Evolutionary conservation across 2,113 vertebrate species (phyloP).

Genomic region (Bufo bufo): DNA sequence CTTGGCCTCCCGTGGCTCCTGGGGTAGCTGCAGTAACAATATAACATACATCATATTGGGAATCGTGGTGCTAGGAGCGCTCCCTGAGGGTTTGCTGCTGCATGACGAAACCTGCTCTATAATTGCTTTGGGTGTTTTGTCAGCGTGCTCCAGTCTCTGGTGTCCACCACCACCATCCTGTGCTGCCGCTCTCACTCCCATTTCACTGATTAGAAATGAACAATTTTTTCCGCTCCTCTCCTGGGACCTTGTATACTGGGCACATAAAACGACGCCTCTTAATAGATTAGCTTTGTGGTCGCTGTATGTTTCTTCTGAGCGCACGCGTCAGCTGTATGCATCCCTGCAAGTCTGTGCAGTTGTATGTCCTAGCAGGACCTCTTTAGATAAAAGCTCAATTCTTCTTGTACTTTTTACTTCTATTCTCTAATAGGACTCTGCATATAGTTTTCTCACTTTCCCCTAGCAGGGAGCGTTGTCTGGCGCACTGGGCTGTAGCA

Average conservation of each 20-base stretch:
- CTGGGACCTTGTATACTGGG: not conserved
- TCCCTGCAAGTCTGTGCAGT: not conserved
- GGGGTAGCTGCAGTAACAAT: not conserved
- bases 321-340: not conserved
- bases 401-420: not conserved
- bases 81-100: not conserved
- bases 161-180: conserved; percentile 16
- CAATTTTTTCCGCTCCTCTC: not conserved
- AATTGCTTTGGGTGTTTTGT: conserved; percentile 51
- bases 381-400: not conserved
- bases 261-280: not conserved
- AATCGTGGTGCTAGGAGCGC: not conserved
- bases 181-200: not conserved
- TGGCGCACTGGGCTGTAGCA: not conserved
- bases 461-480: not conserved
- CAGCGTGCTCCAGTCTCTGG: conserved; percentile 17
- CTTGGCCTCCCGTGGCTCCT: not conserved
- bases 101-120: conserved; percentile 33
- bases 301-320: not conserved
- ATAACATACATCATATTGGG: not conserved
- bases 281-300: not conserved
- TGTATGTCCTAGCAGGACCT: not conserved
- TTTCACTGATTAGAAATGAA: conserved; percentile 29
- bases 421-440: not conserved
- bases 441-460: not conserved